Percentiles rank a stretch among this genome's conserved stretches.
phyloP scores from a whole-genome alignment of 2,888 invertebrate species.

The Megaustenia siamemsis region DNA sequence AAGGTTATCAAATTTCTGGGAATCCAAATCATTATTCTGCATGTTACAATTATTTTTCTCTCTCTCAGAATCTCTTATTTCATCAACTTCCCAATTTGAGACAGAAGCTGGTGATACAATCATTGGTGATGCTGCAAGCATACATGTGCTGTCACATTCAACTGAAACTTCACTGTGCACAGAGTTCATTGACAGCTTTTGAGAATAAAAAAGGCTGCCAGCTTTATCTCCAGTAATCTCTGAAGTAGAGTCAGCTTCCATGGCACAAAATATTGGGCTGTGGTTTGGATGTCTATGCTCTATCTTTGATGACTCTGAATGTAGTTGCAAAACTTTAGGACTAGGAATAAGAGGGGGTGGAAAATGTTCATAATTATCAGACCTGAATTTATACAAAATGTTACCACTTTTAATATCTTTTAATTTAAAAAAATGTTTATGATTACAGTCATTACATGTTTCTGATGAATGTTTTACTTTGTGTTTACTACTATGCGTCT shows the following conservation, averaged over 20 bases:
- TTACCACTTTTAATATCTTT: slow-evolving; percentile 32
- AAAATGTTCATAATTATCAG: slow-evolving; percentile 30
- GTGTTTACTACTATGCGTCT: slow-evolving; percentile 32
- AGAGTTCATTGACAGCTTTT: background rate
- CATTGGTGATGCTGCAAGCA: slow-evolving; percentile 41
- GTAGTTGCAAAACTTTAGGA: slow-evolving; percentile 20
- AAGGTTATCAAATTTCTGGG: background rate
- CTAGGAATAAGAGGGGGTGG: slow-evolving; percentile 49
- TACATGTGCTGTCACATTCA: slow-evolving; percentile 52
- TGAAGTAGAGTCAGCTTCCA: slow-evolving; percentile 52
- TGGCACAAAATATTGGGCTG: slow-evolving; percentile 50
- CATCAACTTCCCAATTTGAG: slow-evolving; percentile 32
- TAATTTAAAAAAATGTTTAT: background rate
- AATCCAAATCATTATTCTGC: background rate
- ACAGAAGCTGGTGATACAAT: slow-evolving; percentile 43
- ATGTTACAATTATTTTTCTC: background rate
- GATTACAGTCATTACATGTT: background rate
- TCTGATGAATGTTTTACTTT: slow-evolving; percentile 7
- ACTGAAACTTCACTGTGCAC: background rate
- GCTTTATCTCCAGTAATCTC: slow-evolving; percentile 20
- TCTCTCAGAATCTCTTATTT: slow-evolving; percentile 25
- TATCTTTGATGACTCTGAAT: background rate
- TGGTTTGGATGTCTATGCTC: slow-evolving; percentile 6
- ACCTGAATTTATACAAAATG: slow-evolving; percentile 47
- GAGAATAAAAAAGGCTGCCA: background rate